Evolutionary conservation across 2,113 vertebrate species (phyloP), one percentile per base, ranked within the genome.

Genomic region (Psilopogon haemacephalus): DNA sequence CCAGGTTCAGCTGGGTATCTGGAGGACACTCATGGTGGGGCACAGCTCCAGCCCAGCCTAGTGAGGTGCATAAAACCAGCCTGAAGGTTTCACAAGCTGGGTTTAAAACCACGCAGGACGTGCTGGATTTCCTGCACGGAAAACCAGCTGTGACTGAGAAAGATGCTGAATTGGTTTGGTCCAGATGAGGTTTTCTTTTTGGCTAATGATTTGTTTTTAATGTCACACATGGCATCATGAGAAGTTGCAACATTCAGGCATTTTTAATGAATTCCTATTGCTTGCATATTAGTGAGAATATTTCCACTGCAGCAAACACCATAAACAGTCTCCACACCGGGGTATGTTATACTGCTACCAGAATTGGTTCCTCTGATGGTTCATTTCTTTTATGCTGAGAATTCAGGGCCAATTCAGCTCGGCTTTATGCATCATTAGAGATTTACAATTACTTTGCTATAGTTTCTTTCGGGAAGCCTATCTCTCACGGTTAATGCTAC

Each of bases 371-470:
- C 93, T 96, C 94, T 74, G 94, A 95, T 95, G 95, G 88, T 95
- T 97, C 94, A 96, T 97, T 96, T 96, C 91, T 95, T 96, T 96
- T 94, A 86, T 92, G 95, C 93, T 92, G 95, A 95, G 92, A 94
- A 95, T 94, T 97, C 92, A 84, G 92, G 94, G 67, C 95, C 95
- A 94, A 96, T 97, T 96, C 92, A 93, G 92, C 87, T 91, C 33
- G 65, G 89, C 93, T 96, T 96, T 97, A 96, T 97, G 96, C 96
- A 97, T 97, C 97, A 97, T 96, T 97, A 96, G 96, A 97, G 92
- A 96, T 94, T 97, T 86, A 97, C 96, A 97, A 97, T 96, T 97
- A 97, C 95, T 95, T 91, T 91, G 95, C 96, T 96, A 95, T 94
- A 95, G 96, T 97, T 96, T 97, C 90, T 96, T 95, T 96, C 94